Evolutionary conservation across 2,888 invertebrate genomes (phyloP), one percentile per base, ranked within the genome.

Genomic region (Drosophila maculinotata): DNA sequence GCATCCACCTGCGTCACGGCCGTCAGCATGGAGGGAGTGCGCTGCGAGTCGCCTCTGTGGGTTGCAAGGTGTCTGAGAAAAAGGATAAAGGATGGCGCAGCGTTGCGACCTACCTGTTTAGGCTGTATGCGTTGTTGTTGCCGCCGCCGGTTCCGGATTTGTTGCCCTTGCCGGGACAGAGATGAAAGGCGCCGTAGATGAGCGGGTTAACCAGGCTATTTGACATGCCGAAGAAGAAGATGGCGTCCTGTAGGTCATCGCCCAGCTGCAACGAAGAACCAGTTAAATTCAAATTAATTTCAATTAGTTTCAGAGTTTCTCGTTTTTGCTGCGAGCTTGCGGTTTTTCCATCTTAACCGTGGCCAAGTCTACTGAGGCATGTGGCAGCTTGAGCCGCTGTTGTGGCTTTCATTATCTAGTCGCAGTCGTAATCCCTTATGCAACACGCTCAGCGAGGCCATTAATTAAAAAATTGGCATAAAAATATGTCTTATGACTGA

Each of bases 151-250:
- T 57, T 33, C 88, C 79, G 10, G 80, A 82, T 49, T 85, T 79
- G 62, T 89, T 88, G 8, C 89, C 72, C 76, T 92, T 93, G 79
- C 93, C 80, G 1, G 95, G 94, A 93, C 96, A 95, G 69, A 96
- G 92, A 90, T 97, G 96, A 91, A 97, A 97, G n/a, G 96, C 96
- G 28, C 97, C 97, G 82, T 97, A 97, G 79, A 97, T 97, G 48
- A 97, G 92, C 0, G 97, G 97, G 91, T 97, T 97, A 75, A 97
- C 94, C 85, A 96, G 93, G 90, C 96, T 96, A 92, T 96, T 97
- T 52, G 95, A 95, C 95, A 96, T 95, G 3, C 97, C 97, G 84
- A 96, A 96, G 92, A 96, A 96, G 91, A 96, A 96, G 71, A 96
- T 96, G 33, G 94, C 95, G 4, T 93, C 94, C 54, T 94, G 93